Percentiles rank a stretch among this genome's conserved stretches.
phyloP scores from a whole-genome alignment of 2,113 vertebrate genomes.

The Alethe castanea region DNA sequence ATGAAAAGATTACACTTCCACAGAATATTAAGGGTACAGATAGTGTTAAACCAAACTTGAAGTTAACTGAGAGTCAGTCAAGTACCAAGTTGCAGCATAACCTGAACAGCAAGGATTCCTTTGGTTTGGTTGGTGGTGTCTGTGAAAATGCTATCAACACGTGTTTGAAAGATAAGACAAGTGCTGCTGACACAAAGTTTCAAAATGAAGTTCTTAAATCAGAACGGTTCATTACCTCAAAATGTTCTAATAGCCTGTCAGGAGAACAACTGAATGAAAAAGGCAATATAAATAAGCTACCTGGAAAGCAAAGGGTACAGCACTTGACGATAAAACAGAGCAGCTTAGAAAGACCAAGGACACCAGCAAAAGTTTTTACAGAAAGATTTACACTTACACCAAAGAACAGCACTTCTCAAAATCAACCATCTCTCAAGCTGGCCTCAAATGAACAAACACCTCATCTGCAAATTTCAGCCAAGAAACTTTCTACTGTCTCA shows the following conservation, averaged over 20 bases:
- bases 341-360: conserved; percentile 64
- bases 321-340: conserved; percentile 20
- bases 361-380: neutral
- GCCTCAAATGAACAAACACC: neutral
- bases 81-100: neutral
- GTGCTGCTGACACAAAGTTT: neutral
- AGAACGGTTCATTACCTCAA: conserved; percentile 25
- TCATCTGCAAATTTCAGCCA: neutral
- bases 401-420: neutral
- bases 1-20: conserved; percentile 1
- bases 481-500: neutral
- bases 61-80: neutral
- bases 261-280: conserved; percentile 63
- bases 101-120: neutral
- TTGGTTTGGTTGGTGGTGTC: neutral
- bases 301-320: conserved; percentile 52
- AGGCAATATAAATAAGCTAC: conserved; percentile 48
- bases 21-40: neutral
- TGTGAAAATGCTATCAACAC: neutral
- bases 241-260: conserved; percentile 52
- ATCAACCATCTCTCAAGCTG: neutral
- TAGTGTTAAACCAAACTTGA: neutral
- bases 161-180: neutral
- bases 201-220: neutral
- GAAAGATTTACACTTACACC: conserved; percentile 15